Conservation (phyloP, 2,113 vertebrate genomes). For the Melospiza melodia region DNA sequence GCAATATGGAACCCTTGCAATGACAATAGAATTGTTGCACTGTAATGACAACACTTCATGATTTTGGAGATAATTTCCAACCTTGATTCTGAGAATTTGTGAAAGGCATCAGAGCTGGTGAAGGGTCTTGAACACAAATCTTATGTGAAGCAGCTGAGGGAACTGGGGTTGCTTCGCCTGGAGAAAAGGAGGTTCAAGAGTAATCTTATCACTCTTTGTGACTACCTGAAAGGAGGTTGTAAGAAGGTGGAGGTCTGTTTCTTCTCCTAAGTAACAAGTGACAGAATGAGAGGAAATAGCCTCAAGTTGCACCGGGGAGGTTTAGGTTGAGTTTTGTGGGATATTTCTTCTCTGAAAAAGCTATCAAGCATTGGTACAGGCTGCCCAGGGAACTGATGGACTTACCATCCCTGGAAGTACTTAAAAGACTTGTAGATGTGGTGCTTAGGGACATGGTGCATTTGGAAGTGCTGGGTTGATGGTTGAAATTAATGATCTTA, state of each 20-base stretch:
- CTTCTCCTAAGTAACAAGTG: background rate
- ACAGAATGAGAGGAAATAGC: background rate
- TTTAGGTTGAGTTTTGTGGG: background rate
- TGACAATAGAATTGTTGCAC: too few relatives aligned
- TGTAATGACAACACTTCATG: background rate
- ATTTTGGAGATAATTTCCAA: background rate
- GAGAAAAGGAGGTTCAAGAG: background rate
- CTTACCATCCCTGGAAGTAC: background rate
- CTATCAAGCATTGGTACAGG: background rate
- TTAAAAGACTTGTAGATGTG: background rate
- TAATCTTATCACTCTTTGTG: background rate
- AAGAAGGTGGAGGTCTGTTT: too few relatives aligned
- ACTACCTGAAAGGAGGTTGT: background rate
- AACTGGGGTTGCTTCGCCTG: background rate
- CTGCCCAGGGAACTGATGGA: background rate
- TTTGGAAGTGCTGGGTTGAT: background rate
- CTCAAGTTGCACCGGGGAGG: background rate
- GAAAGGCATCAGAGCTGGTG: background rate
- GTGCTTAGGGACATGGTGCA: background rate
- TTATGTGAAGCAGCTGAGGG: background rate
- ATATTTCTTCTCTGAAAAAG: background rate
- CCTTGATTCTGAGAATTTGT: background rate
- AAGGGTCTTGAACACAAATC: background rate
- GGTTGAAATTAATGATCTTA: background rate
- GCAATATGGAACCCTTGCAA: too few relatives aligned